Evolutionary conservation across 2,113 vertebrate genomes (phyloP).

Genomic region (Thalassoma bifasciatum): DNA sequence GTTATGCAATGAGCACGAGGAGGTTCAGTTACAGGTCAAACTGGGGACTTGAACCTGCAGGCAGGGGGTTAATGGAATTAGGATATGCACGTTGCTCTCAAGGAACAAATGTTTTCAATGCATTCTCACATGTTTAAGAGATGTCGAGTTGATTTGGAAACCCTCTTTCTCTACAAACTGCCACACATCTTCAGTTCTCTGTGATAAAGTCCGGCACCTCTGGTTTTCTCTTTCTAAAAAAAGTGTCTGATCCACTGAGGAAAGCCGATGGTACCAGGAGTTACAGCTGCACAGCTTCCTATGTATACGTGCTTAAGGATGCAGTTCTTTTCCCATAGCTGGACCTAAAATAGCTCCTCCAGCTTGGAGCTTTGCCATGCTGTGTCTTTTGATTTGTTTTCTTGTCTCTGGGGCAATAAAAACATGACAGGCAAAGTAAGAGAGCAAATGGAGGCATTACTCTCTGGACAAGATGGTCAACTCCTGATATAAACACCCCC

Average conservation of each 20-base stretch:
- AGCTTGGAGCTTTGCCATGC: conserved; percentile 48
- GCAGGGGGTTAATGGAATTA: conserved; percentile 6
- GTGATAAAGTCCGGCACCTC: neutral
- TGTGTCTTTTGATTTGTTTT: conserved; percentile 18
- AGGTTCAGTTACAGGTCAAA: conserved; percentile 39
- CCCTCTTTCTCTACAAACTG: neutral
- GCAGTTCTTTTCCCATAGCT: conserved; percentile 75
- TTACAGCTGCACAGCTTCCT: conserved; percentile 34
- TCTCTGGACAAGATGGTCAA: neutral
- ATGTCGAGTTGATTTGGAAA: neutral
- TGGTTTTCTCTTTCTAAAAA: conserved; percentile 4
- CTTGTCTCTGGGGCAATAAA: conserved; percentile 21
- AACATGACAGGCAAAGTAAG: neutral
- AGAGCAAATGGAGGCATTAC: neutral
- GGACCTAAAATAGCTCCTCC: conserved; percentile 69
- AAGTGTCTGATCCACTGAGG: conserved; percentile 2
- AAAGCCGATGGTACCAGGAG: conserved; percentile 24
- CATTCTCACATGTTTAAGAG: neutral
- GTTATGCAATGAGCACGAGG: conserved; percentile 39
- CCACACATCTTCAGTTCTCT: neutral
- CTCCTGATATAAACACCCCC: neutral
- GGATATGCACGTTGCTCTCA: neutral
- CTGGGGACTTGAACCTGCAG: conserved; percentile 18
- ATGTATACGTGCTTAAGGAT: conserved; percentile 52
- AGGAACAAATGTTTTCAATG: conserved; percentile 12